Percentiles rank a stretch among this genome's conserved stretches.
Evolutionary conservation across 2,888 invertebrate genomes (phyloP).

Genomic region (Augochlorella aurata): DNA sequence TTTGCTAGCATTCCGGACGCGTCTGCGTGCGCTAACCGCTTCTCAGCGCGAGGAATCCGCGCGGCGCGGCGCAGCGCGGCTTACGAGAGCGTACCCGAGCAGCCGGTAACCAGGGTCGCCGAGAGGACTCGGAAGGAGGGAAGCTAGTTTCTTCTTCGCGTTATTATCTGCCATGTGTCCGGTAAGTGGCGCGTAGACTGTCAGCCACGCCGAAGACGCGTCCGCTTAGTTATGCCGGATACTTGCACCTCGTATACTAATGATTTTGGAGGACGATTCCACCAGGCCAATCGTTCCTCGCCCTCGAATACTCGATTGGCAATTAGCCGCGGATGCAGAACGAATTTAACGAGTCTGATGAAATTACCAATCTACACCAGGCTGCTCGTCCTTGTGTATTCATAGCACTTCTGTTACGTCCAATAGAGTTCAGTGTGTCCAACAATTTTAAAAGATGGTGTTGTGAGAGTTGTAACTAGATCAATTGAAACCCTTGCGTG

Average conservation of each 20-base stretch:
- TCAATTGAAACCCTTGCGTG: too few species aligned
- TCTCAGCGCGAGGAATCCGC: constrained; percentile 64
- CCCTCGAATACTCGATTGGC: background rate
- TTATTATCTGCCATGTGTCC: constrained; percentile 71
- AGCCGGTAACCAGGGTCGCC: constrained; percentile 1
- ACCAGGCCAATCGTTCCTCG: background rate
- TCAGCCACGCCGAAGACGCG: constrained; percentile 53
- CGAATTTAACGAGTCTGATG: constrained; percentile 21
- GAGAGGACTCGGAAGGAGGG: background rate
- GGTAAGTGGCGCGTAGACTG: constrained; percentile 67
- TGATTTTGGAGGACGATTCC: constrained; percentile 56
- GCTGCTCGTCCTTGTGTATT: background rate
- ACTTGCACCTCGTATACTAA: constrained; percentile 62
- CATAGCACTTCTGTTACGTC: background rate
- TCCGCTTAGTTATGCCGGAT: constrained; percentile 60
- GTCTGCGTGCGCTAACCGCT: constrained; percentile 67
- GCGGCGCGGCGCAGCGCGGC: background rate
- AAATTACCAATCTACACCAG: background rate
- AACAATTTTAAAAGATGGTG: too few species aligned
- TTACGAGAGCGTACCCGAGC: background rate
- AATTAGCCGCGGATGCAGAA: background rate
- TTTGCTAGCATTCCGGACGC: constrained; percentile 71
- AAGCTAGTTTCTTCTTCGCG: constrained; percentile 72
- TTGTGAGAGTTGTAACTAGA: too few species aligned
- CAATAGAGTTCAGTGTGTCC: too few species aligned